phyloP scores from a whole-genome alignment of 1,140 invertebrate genomes.

The Panagrolaimus sp. region DNA sequence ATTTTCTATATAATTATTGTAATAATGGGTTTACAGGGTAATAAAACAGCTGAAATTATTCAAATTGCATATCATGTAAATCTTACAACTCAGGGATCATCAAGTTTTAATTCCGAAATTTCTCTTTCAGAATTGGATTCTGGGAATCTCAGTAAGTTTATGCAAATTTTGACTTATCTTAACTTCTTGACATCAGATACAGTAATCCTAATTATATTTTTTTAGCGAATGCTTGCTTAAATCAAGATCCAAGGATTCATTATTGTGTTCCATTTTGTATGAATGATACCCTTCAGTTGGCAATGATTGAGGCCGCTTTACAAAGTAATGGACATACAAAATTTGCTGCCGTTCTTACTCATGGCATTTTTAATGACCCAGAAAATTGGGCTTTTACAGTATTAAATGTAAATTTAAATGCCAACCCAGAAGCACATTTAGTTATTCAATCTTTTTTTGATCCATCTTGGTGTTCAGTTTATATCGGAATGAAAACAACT shows the following conservation, averaged over 20 bases:
- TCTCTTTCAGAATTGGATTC: not conserved
- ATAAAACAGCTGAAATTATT: not conserved
- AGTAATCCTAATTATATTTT: not conserved
- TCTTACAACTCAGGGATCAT: not conserved
- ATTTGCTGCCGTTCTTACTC: not conserved
- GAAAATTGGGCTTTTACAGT: constrained; percentile 3
- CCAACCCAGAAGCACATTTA: constrained; percentile 6
- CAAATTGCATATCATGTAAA: constrained; percentile 9
- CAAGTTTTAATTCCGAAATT: not conserved
- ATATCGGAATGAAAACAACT: not conserved
- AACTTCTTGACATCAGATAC: not conserved
- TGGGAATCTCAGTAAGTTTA: constrained; percentile 1
- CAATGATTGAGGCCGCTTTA: not conserved
- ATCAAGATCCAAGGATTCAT: not conserved
- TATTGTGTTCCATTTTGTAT: constrained; percentile 5
- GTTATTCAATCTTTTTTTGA: not conserved
- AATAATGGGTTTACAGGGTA: not conserved
- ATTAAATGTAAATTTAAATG: not conserved
- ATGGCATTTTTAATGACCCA: not conserved
- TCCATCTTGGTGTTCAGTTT: not conserved
- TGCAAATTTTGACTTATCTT: not conserved
- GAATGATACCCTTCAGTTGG: not conserved
- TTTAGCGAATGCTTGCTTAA: not conserved
- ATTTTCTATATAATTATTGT: no score
- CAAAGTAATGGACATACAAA: not conserved